A percentile compares a stretch with the other conserved stretches of the same genome.
These are phyloP conservation scores for Stictonetta naevosa DNA, from an alignment of 2,113 vertebrate genomes.

Conservation along the genomic window DNA sequence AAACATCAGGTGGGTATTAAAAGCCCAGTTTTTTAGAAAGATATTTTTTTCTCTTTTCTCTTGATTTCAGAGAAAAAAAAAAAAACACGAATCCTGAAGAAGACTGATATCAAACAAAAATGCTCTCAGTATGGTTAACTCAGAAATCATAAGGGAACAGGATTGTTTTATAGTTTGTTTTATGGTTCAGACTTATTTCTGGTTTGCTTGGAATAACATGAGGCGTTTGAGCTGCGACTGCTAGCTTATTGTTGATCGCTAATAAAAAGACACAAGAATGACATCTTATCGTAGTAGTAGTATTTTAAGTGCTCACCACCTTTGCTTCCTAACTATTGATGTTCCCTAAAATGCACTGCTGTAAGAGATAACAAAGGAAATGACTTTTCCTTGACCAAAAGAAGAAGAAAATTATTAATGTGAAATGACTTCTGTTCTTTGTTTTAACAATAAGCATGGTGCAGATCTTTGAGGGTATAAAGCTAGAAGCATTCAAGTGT, in stretches of 20 bases:
- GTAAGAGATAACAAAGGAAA: neutral
- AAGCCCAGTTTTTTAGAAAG: neutral
- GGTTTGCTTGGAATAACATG: neutral
- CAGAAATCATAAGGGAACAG: neutral
- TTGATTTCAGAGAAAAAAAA: neutral
- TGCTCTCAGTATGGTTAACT: neutral
- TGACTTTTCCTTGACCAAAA: neutral
- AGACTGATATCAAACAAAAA: neutral
- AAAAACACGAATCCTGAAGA: neutral
- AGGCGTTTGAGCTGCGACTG: neutral
- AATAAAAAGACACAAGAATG: neutral
- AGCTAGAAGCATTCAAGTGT: neutral
- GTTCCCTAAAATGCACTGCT: neutral
- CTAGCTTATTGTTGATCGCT: neutral
- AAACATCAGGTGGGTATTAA: neutral
- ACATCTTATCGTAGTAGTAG: neutral
- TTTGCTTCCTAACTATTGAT: neutral
- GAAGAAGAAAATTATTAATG: neutral
- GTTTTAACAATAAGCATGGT: neutral
- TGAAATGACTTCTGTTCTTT: neutral
- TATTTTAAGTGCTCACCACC: neutral
- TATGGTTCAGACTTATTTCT: neutral
- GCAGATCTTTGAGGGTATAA: neutral
- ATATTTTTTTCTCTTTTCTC: neutral
- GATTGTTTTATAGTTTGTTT: neutral